Evolutionary conservation across 1,140 invertebrate species (phyloP), one percentile per base, ranked within the genome.

Genomic region (Marisa cornuarietis): DNA sequence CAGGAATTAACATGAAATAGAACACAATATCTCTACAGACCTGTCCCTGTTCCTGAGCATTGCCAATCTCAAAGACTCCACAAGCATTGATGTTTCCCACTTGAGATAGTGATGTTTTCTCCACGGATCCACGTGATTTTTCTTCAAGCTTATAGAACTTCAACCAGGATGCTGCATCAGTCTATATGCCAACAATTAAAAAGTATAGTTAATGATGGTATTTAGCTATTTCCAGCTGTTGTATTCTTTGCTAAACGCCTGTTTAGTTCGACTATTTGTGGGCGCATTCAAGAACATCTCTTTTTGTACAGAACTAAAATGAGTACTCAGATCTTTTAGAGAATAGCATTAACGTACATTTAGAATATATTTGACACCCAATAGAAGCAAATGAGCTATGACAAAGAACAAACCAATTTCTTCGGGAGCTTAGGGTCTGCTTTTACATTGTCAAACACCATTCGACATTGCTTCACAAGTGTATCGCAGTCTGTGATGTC

Each of bases 91-190:
- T 90, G 20, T 81, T 82, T 71, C 85, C 84, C 14, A 85, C 88
- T 80, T 89, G 87, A 26, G 77, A 75, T 24, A 90, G 79, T 13
- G 89, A 89, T 14, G 86, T 87, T 22, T 88, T 81, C 81, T 89
- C 89, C 11, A 90, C 87, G 16, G 88, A 87, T 22, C 89, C 89
- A 80, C 87, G 85, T 16, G 87, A 86, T 61, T 86, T 72, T 71
- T 87, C 88, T 20, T 88, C 84, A 8, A 76, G 83, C 54, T 88
- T 87, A 31, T 90, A 76, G 87, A 88, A 89, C 63, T 87, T 82
- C 26, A 89, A 69, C 13, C 86, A 71, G 24, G 78, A 51, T 26
- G 79, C 81, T 68, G 86, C 86, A 79, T 89, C 87, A 71, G 31
- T 20, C 85, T 89, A 42, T 14, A 82, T 78, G 61, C 49, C 69